phyloP scores from a whole-genome alignment of 2,888 invertebrate genomes.

The Acheta domesticus region DNA sequence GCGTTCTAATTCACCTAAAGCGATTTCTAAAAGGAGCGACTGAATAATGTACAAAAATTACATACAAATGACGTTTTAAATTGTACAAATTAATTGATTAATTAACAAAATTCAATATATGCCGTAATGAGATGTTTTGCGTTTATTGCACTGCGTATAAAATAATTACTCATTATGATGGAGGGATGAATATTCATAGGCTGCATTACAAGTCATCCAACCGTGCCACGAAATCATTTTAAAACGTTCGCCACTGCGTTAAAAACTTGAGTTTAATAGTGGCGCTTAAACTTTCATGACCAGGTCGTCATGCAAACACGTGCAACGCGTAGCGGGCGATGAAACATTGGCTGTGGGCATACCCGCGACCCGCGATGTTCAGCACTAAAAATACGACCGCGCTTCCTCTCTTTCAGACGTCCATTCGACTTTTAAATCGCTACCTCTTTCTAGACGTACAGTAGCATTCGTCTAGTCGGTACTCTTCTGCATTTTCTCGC shows the following conservation, averaged over 20 bases:
- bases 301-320: neutral
- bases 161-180: conserved; percentile 3
- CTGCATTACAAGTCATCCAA: neutral
- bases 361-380: neutral
- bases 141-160: conserved; percentile 3
- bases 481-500: no score
- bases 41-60: conserved; percentile 18
- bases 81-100: conserved; percentile 11
- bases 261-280: conserved; percentile 18
- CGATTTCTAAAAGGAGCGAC: neutral
- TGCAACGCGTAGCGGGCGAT: neutral
- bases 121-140: neutral
- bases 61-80: conserved; percentile 18
- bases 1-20: neutral
- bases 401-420: no score
- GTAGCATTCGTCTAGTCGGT: no score
- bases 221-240: neutral
- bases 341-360: neutral
- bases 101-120: conserved; percentile 18
- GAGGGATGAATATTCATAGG: conserved; percentile 8
- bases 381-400: no score
- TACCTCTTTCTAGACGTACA: no score
- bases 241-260: conserved; percentile 6
- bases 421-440: no score
- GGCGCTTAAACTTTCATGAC: neutral